These are phyloP conservation scores for Syritta pipiens DNA, from an alignment of 2,888 invertebrate species.

Conservation along the genomic window DNA sequence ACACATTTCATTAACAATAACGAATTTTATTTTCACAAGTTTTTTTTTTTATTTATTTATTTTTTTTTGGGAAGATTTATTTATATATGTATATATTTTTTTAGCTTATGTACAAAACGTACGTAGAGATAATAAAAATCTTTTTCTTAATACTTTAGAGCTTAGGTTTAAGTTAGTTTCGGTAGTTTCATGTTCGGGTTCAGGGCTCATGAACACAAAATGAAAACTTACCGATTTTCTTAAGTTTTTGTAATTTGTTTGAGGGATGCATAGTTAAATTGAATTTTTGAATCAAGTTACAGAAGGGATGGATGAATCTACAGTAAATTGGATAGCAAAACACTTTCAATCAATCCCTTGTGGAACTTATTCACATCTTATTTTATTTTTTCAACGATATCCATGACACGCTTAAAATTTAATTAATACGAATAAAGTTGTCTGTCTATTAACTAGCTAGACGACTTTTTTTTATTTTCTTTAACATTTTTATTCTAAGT, in stretches of 20 bases:
- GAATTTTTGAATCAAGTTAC: slow-evolving; percentile 56
- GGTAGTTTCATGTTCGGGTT: slow-evolving; percentile 70
- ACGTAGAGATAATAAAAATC: slow-evolving; percentile 10
- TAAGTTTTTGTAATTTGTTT: not conserved
- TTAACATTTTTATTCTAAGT: slow-evolving; percentile 18
- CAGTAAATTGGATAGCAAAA: not conserved
- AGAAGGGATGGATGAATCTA: slow-evolving; percentile 66
- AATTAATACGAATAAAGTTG: too few species aligned
- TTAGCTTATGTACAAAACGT: slow-evolving; percentile 15
- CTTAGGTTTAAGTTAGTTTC: too few species aligned
- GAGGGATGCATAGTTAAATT: too few species aligned
- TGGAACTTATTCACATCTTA: slow-evolving; percentile 71
- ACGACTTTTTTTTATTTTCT: too few species aligned
- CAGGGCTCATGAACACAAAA: slow-evolving; percentile 73
- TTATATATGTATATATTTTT: not conserved
- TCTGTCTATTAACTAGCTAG: too few species aligned
- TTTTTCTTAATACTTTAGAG: not conserved
- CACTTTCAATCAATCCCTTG: slow-evolving; percentile 71
- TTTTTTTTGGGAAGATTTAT: slow-evolving; percentile 8
- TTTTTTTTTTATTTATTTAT: not conserved
- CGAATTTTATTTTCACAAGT: slow-evolving; percentile 16
- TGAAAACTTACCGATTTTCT: slow-evolving; percentile 66
- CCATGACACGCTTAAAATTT: too few species aligned
- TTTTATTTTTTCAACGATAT: not conserved
- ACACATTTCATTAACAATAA: slow-evolving; percentile 37